Conservation (phyloP, 2,888 invertebrate genomes). For the Apodemia mormo region DNA sequence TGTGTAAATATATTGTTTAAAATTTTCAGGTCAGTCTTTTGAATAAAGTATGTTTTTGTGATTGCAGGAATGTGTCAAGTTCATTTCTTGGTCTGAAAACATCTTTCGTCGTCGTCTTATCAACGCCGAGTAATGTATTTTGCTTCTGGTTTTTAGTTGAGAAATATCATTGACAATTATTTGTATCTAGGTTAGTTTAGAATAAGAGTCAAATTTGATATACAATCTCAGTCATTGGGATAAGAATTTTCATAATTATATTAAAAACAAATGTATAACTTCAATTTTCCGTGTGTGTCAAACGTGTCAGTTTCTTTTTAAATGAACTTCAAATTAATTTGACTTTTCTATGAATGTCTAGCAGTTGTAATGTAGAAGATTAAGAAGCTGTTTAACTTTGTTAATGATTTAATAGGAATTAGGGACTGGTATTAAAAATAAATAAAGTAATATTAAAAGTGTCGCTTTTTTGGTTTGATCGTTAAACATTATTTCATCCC, state of each 20-base stretch:
- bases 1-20: not conserved
- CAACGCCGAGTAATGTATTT: slow-evolving; percentile 43
- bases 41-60: slow-evolving; percentile 40
- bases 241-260: slow-evolving; percentile 5
- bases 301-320: not conserved
- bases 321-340: not conserved
- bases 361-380: slow-evolving; percentile 2
- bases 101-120: slow-evolving; percentile 54
- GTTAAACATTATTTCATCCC: not conserved
- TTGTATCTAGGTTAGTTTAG: slow-evolving; percentile 64
- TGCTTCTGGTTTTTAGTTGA: slow-evolving; percentile 48
- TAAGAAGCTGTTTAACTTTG: slow-evolving; percentile 9
- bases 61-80: slow-evolving; percentile 48
- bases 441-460: slow-evolving; percentile 23
- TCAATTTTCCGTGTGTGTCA: slow-evolving; percentile 5
- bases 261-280: not conserved
- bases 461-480: slow-evolving; percentile 21
- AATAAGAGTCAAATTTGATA: slow-evolving; percentile 46
- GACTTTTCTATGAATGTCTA: slow-evolving; percentile 3
- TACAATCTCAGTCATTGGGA: slow-evolving; percentile 14
- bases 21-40: slow-evolving; percentile 9
- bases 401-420: not conserved
- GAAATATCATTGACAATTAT: slow-evolving; percentile 52
- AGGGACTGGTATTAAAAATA: slow-evolving; percentile 14
- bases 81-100: slow-evolving; percentile 49